Evolutionary conservation across 2,797 vertebrate genomes (phyloP), one percentile per base, ranked within the genome.

Genomic region (Luscinia luscinia): DNA sequence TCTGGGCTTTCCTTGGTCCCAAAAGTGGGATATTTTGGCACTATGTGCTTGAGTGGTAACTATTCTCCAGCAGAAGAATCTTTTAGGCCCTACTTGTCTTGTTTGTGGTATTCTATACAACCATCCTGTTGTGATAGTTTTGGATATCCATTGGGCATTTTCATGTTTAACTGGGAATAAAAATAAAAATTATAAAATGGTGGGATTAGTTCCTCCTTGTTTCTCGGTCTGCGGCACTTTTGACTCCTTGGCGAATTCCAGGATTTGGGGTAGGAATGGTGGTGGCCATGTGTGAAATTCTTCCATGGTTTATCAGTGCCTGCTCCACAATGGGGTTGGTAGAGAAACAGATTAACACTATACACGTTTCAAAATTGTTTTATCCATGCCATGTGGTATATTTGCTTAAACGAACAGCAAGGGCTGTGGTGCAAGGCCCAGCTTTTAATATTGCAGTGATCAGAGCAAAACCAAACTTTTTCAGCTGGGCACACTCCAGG

Each of bases 121-220:
- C 59, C 70, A 69, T 68, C 74, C 55, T 79, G n/a, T 93, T 85
- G 41, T 79, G 89, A 84, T 87, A 82, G 41, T 58, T 95, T 86
- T 79, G 79, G 69, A 69, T 93, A 73, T 69, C 55, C 57, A 23
- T 48, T 73, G 83, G 85, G 63, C 80, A 66, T 93, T 94, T 95
- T 86, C 64, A 58, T 82, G 70, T 91, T 95, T 95, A 84, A 90
- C 74, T 18, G 7, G 61, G 83, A 96, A 96, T 91, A 91, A 94
- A 94, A 82, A 78, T 86, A 38, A 93, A 85, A 52, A 48, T 57
- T 11, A 34, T 34, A 46, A 93, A 93, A 32, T 41, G 43, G 24
- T 79, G 83, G 74, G 74, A 73, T 76, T 88, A 76, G 66, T 73
- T 90, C 38, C 27, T 91, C 30, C 77, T 79, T 76, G 73, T 88